Evolutionary conservation across 2,113 vertebrate genomes (phyloP).

Genomic region (Agapornis roseicollis): DNA sequence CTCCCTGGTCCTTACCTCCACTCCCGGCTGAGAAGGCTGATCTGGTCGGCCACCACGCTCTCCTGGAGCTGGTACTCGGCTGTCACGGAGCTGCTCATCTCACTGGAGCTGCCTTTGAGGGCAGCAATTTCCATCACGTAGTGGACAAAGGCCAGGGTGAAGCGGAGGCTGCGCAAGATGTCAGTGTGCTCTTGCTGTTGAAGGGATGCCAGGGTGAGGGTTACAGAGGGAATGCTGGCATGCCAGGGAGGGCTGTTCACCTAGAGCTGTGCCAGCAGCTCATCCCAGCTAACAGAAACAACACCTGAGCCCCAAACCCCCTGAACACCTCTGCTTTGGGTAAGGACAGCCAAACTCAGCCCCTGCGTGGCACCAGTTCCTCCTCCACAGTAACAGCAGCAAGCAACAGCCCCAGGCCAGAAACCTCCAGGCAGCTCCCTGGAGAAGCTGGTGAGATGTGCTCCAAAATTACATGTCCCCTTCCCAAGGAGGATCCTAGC

Average conservation of each 20-base stretch:
- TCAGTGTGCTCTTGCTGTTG: constrained; percentile 89
- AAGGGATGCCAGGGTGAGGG: not conserved
- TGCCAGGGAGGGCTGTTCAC: not conserved
- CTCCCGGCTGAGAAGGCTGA: constrained; percentile 90
- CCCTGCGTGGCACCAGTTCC: not conserved
- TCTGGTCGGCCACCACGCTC: constrained; percentile 92
- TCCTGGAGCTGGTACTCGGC: constrained; percentile 86
- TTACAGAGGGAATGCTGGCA: not conserved
- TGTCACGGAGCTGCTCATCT: constrained; percentile 62
- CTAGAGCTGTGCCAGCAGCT: not conserved
- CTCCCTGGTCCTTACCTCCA: constrained; percentile 82
- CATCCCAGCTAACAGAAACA: not conserved
- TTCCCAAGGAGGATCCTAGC: not conserved
- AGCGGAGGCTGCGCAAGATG: constrained; percentile 84
- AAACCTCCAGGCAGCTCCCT: not conserved
- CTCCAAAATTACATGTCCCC: not conserved
- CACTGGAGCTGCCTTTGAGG: constrained; percentile 78
- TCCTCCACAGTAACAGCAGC: not conserved
- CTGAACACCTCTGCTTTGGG: not conserved
- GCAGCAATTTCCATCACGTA: constrained; percentile 88
- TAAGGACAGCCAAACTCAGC: not conserved
- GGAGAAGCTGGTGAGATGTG: not conserved
- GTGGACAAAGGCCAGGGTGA: constrained; percentile 87
- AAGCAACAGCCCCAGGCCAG: not conserved
- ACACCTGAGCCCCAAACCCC: not conserved